These are phyloP conservation scores for Lepeophtheirus nordmannii DNA, from an alignment of 2,888 invertebrate genomes.

Conservation along the genomic window DNA sequence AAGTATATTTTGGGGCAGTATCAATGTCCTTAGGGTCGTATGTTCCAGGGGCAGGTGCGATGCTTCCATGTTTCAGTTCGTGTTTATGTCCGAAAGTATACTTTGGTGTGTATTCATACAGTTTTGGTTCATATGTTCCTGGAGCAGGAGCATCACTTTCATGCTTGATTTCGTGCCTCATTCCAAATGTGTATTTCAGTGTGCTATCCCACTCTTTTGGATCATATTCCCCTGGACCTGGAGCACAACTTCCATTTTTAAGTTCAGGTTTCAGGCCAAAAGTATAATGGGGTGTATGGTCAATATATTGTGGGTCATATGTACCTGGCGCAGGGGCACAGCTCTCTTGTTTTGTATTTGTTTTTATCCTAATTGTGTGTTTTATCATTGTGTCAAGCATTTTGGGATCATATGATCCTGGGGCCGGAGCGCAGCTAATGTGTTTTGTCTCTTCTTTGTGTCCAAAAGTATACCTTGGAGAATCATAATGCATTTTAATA, in stretches of 20 bases:
- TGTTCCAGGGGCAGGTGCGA: conserved; percentile 20
- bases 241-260: conserved; percentile 31
- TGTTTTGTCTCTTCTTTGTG: conserved; percentile 9
- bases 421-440: conserved; percentile 4
- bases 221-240: conserved; percentile 21
- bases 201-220: conserved; percentile 39
- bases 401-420: conserved; percentile 20
- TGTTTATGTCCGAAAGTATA: conserved; percentile 18
- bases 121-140: conserved; percentile 21
- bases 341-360: conserved; percentile 11
- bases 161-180: conserved; percentile 11
- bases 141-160: conserved; percentile 14
- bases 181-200: conserved; percentile 13
- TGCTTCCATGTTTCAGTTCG: background rate
- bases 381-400: background rate
- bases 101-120: conserved; percentile 14
- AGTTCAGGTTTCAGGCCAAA: conserved; percentile 6
- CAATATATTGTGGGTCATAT: conserved; percentile 11
- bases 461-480: conserved; percentile 19
- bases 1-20: conserved; percentile 1
- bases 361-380: conserved; percentile 18
- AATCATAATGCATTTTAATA: conserved; percentile 39
- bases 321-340: conserved; percentile 19
- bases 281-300: background rate
- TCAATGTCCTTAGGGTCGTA: conserved; percentile 11